These are phyloP conservation scores for Leucozona laternaria DNA, from an alignment of 2,888 invertebrate species.

Conservation along the genomic window DNA sequence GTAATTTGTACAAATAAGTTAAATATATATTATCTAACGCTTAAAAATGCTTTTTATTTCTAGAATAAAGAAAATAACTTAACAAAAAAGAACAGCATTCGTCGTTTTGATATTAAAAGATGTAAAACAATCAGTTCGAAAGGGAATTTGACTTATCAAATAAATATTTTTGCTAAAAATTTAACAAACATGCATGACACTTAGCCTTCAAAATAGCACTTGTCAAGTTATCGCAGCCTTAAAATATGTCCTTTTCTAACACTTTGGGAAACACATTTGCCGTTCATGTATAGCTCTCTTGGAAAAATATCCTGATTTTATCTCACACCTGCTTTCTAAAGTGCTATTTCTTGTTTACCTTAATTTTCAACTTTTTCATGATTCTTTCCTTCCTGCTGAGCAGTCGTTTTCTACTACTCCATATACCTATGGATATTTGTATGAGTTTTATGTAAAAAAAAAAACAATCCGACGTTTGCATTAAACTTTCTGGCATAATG, in stretches of 20 bases:
- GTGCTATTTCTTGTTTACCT: slow-evolving; percentile 1
- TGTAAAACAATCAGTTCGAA: too few species aligned
- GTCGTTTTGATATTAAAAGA: too few species aligned
- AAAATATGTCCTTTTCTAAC: neutral
- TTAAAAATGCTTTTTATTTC: neutral
- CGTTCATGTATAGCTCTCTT: neutral
- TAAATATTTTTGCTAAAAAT: too few species aligned
- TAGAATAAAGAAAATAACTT: too few species aligned
- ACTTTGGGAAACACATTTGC: neutral
- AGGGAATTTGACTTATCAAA: too few species aligned
- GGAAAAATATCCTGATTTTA: neutral
- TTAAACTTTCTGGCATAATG: neutral
- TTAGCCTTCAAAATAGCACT: too few species aligned
- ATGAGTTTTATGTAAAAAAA: neutral
- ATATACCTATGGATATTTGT: too few species aligned
- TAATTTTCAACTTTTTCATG: neutral
- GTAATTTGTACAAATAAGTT: neutral
- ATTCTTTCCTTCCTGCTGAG: neutral
- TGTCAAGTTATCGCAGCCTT: neutral
- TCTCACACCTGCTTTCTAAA: neutral
- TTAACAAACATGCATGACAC: too few species aligned
- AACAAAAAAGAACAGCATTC: too few species aligned
- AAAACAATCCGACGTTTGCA: neutral
- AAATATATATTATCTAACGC: neutral
- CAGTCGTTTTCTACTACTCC: neutral